Base-by-base conservation (phyloP, 2,113 vertebrate species). In the Glaucidium brasilianum region DNA sequence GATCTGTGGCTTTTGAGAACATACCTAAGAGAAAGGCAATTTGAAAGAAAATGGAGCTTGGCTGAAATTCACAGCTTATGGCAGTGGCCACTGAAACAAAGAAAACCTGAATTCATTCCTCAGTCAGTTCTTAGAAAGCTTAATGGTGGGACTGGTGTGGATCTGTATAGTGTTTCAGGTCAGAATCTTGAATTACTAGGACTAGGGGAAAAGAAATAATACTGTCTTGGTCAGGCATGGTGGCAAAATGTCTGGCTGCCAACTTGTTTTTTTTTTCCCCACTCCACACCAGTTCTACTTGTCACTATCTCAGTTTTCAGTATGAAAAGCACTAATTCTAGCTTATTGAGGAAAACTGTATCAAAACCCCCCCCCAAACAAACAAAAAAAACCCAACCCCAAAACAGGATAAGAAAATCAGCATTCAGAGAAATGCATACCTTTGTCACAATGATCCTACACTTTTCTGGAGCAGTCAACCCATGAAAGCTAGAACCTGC, bases 181-280 rank as follows among this genome's bases (percentile, higher is more conserved):
- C 32, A 55, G 10, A 66, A 13, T 67, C 35, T 52, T 77, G 59
- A 87, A 84, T 86, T 88, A 67, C 10, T 66, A 41, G 59, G 35
- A 64, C 45, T 53, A 29, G 11, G 11, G 12, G 2, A 1, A 13
- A 23, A 53, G 12, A 17, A 53, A 29, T 5, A 52, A 23, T 14
- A 47, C 7, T 79, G 11, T n/a, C 27, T 9, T 68, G 27, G 6
- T 55, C 12, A 75, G 52, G 19, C 25, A 59, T 55, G 32, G 4
- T 45, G 39, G 50, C 11, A 90, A 94, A 92, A 64, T 35, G 27
- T 49, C 52, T 85, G 22, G 1, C 59, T 87, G 58, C 9, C 32
- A 63, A 6, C 37, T 78, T 91, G 12, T 0, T 1, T 16, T 27
- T 35, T 69, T 85, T 26, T 0, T 37, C 0, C 45, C 18, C 0